Evolutionary conservation across 1,140 invertebrate genomes (phyloP).

Genomic region (Leucophenga varia): DNA sequence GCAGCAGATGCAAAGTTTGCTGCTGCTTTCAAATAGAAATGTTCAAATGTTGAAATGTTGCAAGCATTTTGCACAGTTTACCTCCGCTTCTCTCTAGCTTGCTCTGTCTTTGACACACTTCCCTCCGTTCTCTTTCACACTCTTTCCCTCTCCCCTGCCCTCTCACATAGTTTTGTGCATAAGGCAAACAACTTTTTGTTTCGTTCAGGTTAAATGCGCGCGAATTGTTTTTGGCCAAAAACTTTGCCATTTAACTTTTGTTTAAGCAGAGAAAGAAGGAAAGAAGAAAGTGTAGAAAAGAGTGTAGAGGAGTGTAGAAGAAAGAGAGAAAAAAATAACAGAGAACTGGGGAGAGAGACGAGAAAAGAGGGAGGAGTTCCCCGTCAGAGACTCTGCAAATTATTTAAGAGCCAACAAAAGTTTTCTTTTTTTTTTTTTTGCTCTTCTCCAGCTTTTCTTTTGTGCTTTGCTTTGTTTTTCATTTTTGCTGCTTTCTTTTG

Average conservation of each 20-base stretch:
- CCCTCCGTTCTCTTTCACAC: background rate
- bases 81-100: background rate
- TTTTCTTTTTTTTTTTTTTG: slow-evolving; percentile 9
- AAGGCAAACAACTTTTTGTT: slow-evolving; percentile 37
- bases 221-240: slow-evolving; percentile 46
- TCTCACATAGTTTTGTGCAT: background rate
- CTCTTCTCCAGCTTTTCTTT: slow-evolving; percentile 4
- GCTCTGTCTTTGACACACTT: background rate
- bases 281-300: background rate
- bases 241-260: slow-evolving; percentile 52
- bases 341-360: slow-evolving; percentile 9
- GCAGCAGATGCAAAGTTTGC: slow-evolving; percentile 24
- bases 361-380: background rate
- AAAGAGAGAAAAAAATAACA: background rate
- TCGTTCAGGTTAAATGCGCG: slow-evolving; percentile 50
- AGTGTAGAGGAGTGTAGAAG: background rate
- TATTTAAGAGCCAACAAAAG: slow-evolving; percentile 36
- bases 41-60: slow-evolving; percentile 31
- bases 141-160: slow-evolving; percentile 1
- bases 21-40: slow-evolving; percentile 32
- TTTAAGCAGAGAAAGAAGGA: slow-evolving; percentile 24
- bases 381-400: slow-evolving; percentile 27
- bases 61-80: slow-evolving; percentile 18
- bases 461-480: background rate
- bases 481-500: slow-evolving; percentile 15